Evolutionary conservation across 2,113 vertebrate genomes (phyloP).

Genomic region (Micronisus gabar): DNA sequence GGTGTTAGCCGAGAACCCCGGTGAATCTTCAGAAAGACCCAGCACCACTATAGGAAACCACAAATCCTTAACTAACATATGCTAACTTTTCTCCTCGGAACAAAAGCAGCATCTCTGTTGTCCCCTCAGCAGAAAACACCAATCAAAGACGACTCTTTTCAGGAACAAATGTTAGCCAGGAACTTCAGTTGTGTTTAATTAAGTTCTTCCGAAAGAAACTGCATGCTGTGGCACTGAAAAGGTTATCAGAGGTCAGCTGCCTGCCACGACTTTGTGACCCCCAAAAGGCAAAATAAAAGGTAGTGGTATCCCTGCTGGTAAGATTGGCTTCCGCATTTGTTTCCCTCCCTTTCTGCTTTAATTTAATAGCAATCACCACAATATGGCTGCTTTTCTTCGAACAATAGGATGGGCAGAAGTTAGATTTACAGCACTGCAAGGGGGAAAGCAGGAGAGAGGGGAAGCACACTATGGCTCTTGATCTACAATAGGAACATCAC

Average conservation of each 20-base stretch:
- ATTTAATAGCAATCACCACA: slow-evolving; percentile 92
- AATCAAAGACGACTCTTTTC: slow-evolving; percentile 83
- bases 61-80: slow-evolving; percentile 80
- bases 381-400: slow-evolving; percentile 84
- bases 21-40: slow-evolving; percentile 39
- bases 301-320: slow-evolving; percentile 81
- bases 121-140: slow-evolving; percentile 73
- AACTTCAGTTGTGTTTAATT: slow-evolving; percentile 93
- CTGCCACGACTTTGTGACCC: slow-evolving; percentile 92
- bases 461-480: slow-evolving; percentile 69
- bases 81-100: slow-evolving; percentile 78
- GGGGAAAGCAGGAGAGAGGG: slow-evolving; percentile 76
- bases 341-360: slow-evolving; percentile 85
- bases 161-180: slow-evolving; percentile 83
- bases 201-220: slow-evolving; percentile 82
- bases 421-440: slow-evolving; percentile 79
- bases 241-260: slow-evolving; percentile 88
- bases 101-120: slow-evolving; percentile 81
- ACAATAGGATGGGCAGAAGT: slow-evolving; percentile 84
- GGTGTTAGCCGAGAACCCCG: background rate
- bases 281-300: slow-evolving; percentile 84
- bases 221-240: slow-evolving; percentile 72
- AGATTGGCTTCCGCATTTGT: slow-evolving; percentile 78
- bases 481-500: slow-evolving; percentile 79
- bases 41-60: slow-evolving; percentile 66